These are phyloP conservation scores for Drosophila sp. DNA, from an alignment of 1,140 invertebrate genomes.

Conservation along the genomic window DNA sequence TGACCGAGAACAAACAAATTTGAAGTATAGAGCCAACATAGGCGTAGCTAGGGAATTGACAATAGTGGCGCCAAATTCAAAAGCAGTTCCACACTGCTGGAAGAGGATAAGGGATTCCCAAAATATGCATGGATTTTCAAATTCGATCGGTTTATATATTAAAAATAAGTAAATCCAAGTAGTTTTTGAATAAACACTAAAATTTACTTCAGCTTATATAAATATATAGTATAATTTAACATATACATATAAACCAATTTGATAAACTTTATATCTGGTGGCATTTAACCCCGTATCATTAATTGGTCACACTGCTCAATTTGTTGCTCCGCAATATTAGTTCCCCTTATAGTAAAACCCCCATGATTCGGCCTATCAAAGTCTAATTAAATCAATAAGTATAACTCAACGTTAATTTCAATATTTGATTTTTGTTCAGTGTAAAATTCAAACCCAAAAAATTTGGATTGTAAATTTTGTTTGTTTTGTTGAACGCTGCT, in stretches of 20 bases:
- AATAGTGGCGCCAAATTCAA: too few species aligned
- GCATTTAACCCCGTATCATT: background rate
- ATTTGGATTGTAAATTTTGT: background rate
- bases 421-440: background rate
- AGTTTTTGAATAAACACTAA: background rate
- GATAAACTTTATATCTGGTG: background rate
- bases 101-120: too few species aligned
- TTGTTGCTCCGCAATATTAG: slow-evolving; percentile 6
- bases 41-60: too few species aligned
- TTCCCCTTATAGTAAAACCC: slow-evolving; percentile 6
- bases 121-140: too few species aligned
- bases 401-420: background rate
- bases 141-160: too few species aligned
- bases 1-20: too few species aligned
- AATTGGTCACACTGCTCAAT: background rate
- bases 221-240: background rate
- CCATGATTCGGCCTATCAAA: background rate
- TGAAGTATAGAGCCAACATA: too few species aligned
- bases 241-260: background rate
- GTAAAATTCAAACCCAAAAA: background rate
- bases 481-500: background rate
- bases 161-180: too few species aligned
- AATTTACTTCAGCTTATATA: background rate
- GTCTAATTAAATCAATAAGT: slow-evolving; percentile 4
- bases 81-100: too few species aligned